phyloP scores from a whole-genome alignment of 2,797 vertebrate genomes.

The Artibeus lituratus region DNA sequence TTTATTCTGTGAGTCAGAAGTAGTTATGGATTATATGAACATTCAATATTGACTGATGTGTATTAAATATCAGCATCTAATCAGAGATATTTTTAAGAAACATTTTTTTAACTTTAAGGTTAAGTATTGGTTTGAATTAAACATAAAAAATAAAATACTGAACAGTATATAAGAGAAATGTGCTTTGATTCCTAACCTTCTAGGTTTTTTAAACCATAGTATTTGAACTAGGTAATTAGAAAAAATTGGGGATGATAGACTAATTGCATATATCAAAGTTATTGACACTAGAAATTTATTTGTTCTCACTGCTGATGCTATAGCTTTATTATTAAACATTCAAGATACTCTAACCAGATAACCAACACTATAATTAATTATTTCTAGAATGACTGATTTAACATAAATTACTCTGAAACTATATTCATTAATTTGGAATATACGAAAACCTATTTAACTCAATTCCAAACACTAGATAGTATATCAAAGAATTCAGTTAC shows the following conservation, averaged over 20 bases:
- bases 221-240: not conserved
- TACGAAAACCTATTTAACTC: not conserved
- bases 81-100: not conserved
- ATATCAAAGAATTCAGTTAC: not conserved
- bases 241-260: not conserved
- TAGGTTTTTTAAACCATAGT: constrained; percentile 11
- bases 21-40: not conserved
- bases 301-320: not conserved
- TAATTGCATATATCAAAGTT: not conserved
- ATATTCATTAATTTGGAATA: not conserved
- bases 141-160: not conserved
- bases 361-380: not conserved
- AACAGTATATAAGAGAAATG: not conserved
- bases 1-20: not conserved
- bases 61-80: not conserved
- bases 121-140: not conserved
- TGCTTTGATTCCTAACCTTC: not conserved
- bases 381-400: not conserved
- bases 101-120: not conserved
- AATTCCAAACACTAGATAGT: not conserved
- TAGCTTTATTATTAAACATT: not conserved
- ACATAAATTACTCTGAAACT: not conserved
- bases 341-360: not conserved
- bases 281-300: not conserved
- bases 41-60: not conserved